Base-by-base conservation (phyloP, 2,797 vertebrate genomes). In the Oceanodroma leucorhoa region DNA sequence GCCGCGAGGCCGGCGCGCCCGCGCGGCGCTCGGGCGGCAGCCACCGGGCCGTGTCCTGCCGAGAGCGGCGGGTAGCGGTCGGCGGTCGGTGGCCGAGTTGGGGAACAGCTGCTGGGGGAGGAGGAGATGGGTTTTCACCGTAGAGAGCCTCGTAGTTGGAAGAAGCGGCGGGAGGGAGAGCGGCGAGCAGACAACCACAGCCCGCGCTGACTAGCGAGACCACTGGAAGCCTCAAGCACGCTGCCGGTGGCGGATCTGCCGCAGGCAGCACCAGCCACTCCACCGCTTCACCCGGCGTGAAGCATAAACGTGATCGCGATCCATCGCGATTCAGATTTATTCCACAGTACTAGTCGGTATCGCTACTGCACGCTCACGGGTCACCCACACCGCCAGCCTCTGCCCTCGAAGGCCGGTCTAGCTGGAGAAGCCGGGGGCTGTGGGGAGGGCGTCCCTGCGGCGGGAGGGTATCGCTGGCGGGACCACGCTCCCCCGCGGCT, bases 261-360 rank as follows among this genome's bases (percentile, higher is more conserved):
- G 57, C 5, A 12, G 43, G 62, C 30, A 6, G 62, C 41, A 29
- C 19, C 38, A 4, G 48, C 26, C 76, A 4, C 38, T 3, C 21
- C 24, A 3, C 38, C 23, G 34, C 41, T 29, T 36, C 36, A 36
- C 18, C 23, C 7, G 58, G 50, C 36, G 30, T 3, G 21, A 10
- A 10, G 21, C 13, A 4, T 6, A 3, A 45, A 16, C 17, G 27
- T 13, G 11, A 5, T 11, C 10, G 27, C 46, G 1, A 9, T 21
- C 30, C 15, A 14, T 48, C 14, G 23, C 14, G 18, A 5, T 21
- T 43, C 21, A 3, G 30, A 8, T 57, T 54, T 17, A 34, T 34
- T 29, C 29, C 7, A 2, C 48, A 3, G 26, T 14, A 6, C 3
- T 2, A 2, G 22, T 27, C 22, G 55, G 32, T 15, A 2, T 11